Evolutionary conservation across 2,113 vertebrate species (phyloP).

Genomic region (Amphilophus citrinellus): DNA sequence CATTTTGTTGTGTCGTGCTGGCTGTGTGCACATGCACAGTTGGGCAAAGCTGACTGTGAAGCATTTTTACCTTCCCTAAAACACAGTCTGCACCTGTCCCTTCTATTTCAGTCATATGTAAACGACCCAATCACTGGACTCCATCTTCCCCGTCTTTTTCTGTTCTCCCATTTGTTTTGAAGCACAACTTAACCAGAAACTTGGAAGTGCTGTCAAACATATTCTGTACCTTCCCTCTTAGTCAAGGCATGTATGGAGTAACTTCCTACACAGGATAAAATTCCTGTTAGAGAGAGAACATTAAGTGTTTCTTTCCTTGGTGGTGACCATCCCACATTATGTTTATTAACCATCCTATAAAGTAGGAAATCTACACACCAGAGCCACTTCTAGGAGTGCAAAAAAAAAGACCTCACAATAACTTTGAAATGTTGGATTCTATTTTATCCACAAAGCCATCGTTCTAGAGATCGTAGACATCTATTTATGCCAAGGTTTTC

Average conservation of each 20-base stretch:
- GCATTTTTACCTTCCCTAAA: background rate
- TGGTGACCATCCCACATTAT: too few species aligned
- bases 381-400: too few species aligned
- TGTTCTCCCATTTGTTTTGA: background rate
- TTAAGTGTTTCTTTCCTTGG: too few species aligned
- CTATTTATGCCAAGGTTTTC: too few species aligned
- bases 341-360: too few species aligned
- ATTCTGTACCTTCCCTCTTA: background rate
- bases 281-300: background rate
- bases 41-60: background rate
- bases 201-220: background rate
- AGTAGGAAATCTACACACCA: too few species aligned
- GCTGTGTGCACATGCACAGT: too few species aligned
- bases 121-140: fast-evolving
- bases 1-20: background rate
- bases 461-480: too few species aligned
- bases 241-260: background rate
- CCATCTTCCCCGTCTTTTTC: background rate
- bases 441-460: too few species aligned
- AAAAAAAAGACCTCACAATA: too few species aligned
- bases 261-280: background rate
- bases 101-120: background rate
- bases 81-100: background rate
- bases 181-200: background rate
- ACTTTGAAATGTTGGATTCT: too few species aligned